Base-by-base conservation (phyloP, 2,797 vertebrate genomes). In the Enteromius anoplus region DNA sequence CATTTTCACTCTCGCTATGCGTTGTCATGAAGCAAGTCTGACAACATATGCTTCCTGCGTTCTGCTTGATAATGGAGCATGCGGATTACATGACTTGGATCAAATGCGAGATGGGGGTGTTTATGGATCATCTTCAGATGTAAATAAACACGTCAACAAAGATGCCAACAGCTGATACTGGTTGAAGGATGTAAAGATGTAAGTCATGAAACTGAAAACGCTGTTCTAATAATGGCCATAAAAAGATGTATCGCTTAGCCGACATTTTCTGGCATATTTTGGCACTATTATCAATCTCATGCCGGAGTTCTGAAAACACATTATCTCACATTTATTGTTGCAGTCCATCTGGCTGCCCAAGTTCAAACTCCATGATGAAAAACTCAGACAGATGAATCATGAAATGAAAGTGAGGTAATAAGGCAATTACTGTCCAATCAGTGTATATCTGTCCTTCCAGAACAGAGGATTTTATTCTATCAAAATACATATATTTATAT, bases 21-120 rank as follows among this genome's bases (percentile, higher is more conserved):
- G 89, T 90, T 84, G 88, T 91, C 91, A 91, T 76, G 89, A 89
- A 90, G 91, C 88, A 88, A 85, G 84, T 88, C 81, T 70, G 26
- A 79, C 21, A 82, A 72, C 81, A 88, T 87, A 89, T 85, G 75
- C 19, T 58, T 81, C 65, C 80, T 75, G 11, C 29, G 75, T 75
- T 58, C 72, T 26, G 49, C 19, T 32, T 55, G 49, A 76, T 76
- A 76, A 82, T 58, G 34, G 23, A 69, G 51, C 11, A 34, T 7
- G 6, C 21, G 26, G 40, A 75, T 82, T 66, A 68, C 49, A 49
- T n/a, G 60, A 65, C 26, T 66, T 51, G 66, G 84, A 17, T 80
- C 29, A 64, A 51, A 70, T 32, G 40, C 4, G 12, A 69, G 17
- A 9, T 64, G 45, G 65, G 19, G 21, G 42, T 23, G 70, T 29